Evolutionary conservation across 2,113 vertebrate species (phyloP).

Genomic region (Ammodytes marinus): DNA sequence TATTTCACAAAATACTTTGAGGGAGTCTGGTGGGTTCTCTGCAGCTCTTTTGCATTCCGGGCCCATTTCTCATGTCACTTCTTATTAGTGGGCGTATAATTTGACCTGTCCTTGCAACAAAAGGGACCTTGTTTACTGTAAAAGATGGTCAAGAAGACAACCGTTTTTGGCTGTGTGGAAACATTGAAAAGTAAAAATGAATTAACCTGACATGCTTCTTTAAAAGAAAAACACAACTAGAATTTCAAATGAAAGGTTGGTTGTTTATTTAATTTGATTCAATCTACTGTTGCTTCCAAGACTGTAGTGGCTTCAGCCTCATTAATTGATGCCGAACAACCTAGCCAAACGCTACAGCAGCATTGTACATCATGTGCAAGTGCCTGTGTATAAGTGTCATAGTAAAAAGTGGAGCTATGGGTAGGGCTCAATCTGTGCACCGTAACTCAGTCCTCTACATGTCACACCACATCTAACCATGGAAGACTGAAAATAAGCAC

Average conservation of each 20-base stretch:
- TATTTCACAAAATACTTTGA: constrained; percentile 46
- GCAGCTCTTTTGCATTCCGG: constrained; percentile 47
- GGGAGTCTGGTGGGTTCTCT: constrained; percentile 39
- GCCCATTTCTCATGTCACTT: constrained; percentile 38
- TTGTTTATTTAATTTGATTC: background rate
- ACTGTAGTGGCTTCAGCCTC: background rate
- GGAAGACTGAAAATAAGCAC: constrained; percentile 40
- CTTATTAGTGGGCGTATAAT: constrained; percentile 23
- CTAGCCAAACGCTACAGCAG: constrained; percentile 21
- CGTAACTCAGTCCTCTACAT: constrained; percentile 41
- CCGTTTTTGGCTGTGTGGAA: background rate
- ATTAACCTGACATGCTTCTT: background rate
- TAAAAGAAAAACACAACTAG: background rate
- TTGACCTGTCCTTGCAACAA: constrained; percentile 49
- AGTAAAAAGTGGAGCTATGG: constrained; percentile 28
- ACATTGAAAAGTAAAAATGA: background rate
- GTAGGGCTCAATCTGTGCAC: constrained; percentile 24
- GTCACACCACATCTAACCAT: constrained; percentile 34
- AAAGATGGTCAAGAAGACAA: background rate
- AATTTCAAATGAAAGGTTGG: constrained; percentile 8
- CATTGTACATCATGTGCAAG: constrained; percentile 16
- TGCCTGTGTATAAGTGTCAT: constrained; percentile 11
- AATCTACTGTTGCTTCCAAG: constrained; percentile 26
- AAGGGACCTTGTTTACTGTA: constrained; percentile 35
- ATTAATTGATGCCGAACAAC: constrained; percentile 14